phyloP scores from a whole-genome alignment of 1,140 invertebrate species.

The Parasteatoda tepidariorum region DNA sequence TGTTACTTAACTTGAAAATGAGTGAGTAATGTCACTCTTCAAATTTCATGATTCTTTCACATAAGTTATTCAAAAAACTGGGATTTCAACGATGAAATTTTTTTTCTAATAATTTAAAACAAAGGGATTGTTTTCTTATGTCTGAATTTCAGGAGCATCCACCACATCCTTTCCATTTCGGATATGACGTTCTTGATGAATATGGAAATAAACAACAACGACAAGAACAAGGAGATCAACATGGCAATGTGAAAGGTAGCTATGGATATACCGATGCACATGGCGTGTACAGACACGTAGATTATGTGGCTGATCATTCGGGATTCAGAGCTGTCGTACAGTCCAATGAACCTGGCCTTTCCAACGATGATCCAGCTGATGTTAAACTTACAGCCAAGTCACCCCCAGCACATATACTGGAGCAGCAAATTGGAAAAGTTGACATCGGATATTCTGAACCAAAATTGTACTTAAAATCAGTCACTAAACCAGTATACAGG shows the following conservation, averaged over 20 bases:
- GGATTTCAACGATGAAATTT: too few species aligned
- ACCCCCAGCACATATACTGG: slow-evolving; percentile 17
- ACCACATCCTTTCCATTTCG: slow-evolving; percentile 60
- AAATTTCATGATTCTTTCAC: too few species aligned
- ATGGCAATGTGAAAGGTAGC: slow-evolving; percentile 60
- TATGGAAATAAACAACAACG: slow-evolving; percentile 57
- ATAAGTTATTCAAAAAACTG: too few species aligned
- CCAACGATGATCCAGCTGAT: slow-evolving; percentile 38
- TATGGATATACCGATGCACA: slow-evolving; percentile 57
- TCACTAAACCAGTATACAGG: slow-evolving; percentile 13
- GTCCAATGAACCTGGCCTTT: slow-evolving; percentile 62
- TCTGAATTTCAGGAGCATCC: slow-evolving; percentile 11
- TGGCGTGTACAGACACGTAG: slow-evolving; percentile 39
- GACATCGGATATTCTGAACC: neutral
- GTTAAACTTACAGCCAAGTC: slow-evolving; percentile 35
- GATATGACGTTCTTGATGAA: slow-evolving; percentile 58
- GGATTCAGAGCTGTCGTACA: slow-evolving; percentile 62
- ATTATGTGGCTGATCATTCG: slow-evolving; percentile 62
- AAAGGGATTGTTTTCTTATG: neutral
- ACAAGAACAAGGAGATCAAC: slow-evolving; percentile 55
- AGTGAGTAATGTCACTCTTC: too few species aligned
- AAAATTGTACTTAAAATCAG: slow-evolving; percentile 21
- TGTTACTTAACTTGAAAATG: too few species aligned
- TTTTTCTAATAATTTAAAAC: too few species aligned
- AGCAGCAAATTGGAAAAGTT: slow-evolving; percentile 11